Base-by-base conservation (phyloP, 2,113 vertebrate species). In the Theristicus caerulescens region DNA sequence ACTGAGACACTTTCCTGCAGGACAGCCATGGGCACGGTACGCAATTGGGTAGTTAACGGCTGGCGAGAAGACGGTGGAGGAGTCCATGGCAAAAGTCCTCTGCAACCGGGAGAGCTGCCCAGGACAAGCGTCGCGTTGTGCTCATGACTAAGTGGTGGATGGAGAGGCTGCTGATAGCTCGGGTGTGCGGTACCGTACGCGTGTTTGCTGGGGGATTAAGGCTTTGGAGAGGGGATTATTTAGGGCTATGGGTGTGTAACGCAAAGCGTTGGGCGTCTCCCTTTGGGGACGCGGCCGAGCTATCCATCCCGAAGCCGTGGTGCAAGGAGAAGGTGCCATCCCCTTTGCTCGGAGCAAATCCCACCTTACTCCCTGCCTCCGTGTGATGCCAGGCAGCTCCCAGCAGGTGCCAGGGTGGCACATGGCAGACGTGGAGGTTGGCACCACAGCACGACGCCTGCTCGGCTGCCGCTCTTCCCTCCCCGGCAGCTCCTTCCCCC, bases 1-100 rank as follows among this genome's bases (percentile, higher is more conserved):
- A 1, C 4, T 0, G 1, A 51, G 83, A 6, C 3, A 9, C 34
- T 31, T 58, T 16, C 16, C 40, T 13, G n/a, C 15, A 1, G 38
- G 14, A 19, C 0, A 10, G 51, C 42, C 2, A 4, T 4, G 24
- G 46, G 47, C 22, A 9, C 11, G 1, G 47, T 17, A 24, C 17
- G 25, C 17, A 1, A 0, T 7, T 9, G 16, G 49, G 52, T 31
- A 3, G 13, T 29, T 27, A 9, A 5, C 5, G 47, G 49, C 21
- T 46, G 55, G 21, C 1, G 21, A 38, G 67, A 32, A 62, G 54
- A 12, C 0, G 4, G 7, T 8, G 51, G 25, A n/a, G 40, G n/a
- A 65, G 7, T 7, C 36, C 46, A 1, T 0, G 2, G 16, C 77
- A 64, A 81, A 55, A 49, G 4, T 66, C 29, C 77, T 81, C 46